Evolutionary conservation across 2,113 vertebrate genomes (phyloP).

Genomic region (Pyrgilauda ruficollis): DNA sequence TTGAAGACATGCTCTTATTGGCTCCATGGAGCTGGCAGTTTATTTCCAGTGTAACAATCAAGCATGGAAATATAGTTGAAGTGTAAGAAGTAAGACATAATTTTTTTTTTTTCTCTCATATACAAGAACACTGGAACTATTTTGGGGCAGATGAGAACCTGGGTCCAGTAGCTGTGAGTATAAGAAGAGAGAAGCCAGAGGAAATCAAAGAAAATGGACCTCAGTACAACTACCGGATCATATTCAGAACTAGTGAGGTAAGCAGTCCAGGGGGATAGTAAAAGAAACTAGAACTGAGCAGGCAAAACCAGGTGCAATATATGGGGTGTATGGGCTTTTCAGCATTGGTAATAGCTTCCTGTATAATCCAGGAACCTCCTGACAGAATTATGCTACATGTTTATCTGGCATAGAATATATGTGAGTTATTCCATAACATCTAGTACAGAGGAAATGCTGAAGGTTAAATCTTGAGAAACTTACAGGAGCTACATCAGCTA

Average conservation of each 20-base stretch:
- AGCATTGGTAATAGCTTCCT: background rate
- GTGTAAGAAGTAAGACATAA: background rate
- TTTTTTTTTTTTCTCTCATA: background rate
- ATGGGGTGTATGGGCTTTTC: background rate
- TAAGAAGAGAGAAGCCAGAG: constrained; percentile 92
- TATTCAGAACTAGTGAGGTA: constrained; percentile 97
- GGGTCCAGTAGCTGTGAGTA: constrained; percentile 91
- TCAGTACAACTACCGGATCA: constrained; percentile 92
- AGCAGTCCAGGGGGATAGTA: background rate
- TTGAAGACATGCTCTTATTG: background rate
- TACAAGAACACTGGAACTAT: constrained; percentile 94
- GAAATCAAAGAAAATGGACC: constrained; percentile 92
- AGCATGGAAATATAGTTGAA: background rate
- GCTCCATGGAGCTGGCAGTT: background rate
- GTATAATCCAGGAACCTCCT: background rate
- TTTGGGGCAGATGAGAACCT: constrained; percentile 92
- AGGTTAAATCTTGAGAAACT: background rate
- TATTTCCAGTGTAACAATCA: background rate
- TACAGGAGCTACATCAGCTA: background rate
- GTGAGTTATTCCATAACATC: background rate
- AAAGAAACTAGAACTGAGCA: background rate
- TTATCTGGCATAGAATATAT: background rate
- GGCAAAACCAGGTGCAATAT: background rate
- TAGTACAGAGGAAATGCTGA: background rate
- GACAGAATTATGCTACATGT: background rate